Base-by-base conservation (phyloP, 2,888 invertebrate species). In the Troides aeacus region DNA sequence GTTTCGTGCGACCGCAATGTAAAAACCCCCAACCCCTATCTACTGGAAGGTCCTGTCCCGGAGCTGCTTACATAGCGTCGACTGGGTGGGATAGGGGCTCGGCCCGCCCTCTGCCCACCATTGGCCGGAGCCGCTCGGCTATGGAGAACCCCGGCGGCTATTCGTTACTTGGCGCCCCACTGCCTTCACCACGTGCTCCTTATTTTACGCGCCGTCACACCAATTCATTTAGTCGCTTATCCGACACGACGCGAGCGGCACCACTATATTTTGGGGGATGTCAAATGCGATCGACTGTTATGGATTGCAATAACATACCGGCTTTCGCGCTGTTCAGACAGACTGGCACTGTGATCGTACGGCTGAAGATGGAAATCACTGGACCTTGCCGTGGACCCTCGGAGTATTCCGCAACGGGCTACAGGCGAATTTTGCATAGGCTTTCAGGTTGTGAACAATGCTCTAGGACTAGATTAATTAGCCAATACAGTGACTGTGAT, bases 401-500 rank as follows among this genome's bases (percentile, higher is more conserved):
- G 67, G 74, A 71, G 75, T 79, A 78, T 74, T 79, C 79, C 71
- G 72, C 74, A 69, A 74, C 78, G 74, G 76, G 74, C 66, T 78
- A 75, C 74, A 77, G 82, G 72, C 78, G 76, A 72, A 74, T 77
- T 75, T 75, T 82, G 71, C 82, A 81, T 73, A 83, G 83, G 73
- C 79, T 81, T 24, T 77, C 85, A 75, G 81, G 79, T 79, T 92
- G 91, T 90, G 89, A 88, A 84, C 82, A 82, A 81, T 92, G 91
- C 79, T 79, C 77, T 81, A 89, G 90, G 81, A 91, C 87, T 84
- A 90, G 88, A 85, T 82, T 84, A 78, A 83, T 81, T 87, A 88
- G 84, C 82, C 79, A 84, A 86, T 85, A 82, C 78, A 89, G 91
- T 92, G 92, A 89, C 83, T 89, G 92, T 92, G 92, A 89, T 89